A percentile compares a stretch with the other conserved stretches of the same genome.
These are phyloP conservation scores for Argyrosomus japonicus DNA, from an alignment of 2,113 vertebrate genomes.

Conservation along the genomic window DNA sequence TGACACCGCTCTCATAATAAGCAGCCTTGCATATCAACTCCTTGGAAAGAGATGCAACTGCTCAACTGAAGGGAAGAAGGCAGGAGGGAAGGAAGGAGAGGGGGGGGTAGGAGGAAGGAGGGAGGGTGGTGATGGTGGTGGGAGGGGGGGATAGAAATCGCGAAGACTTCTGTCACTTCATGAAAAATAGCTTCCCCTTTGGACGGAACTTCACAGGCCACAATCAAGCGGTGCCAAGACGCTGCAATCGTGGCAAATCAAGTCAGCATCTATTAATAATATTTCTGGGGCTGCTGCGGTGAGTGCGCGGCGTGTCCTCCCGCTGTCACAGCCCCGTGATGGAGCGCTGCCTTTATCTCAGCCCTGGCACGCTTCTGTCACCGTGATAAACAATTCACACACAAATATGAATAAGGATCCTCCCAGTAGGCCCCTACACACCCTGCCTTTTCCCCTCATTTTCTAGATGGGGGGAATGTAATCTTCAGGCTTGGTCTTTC, in stretches of 20 bases:
- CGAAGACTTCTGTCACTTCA: constrained; percentile 97
- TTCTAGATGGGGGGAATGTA: constrained; percentile 83
- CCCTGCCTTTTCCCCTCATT: constrained; percentile 77
- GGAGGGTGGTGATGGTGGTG: neutral
- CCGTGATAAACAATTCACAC: constrained; percentile 99
- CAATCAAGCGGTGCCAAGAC: constrained; percentile 93
- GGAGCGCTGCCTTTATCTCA: constrained; percentile 99
- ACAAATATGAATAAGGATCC: constrained; percentile 99
- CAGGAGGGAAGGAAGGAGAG: constrained; percentile 32
- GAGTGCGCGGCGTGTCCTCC: constrained; percentile 94
- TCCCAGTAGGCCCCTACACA: constrained; percentile 96
- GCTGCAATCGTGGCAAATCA: constrained; percentile 98
- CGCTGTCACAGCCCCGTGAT: constrained; percentile 98
- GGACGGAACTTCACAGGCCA: constrained; percentile 99
- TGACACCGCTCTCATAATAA: constrained; percentile 96
- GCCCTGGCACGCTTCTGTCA: constrained; percentile 99
- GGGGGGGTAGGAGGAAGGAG: neutral
- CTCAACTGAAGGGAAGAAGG: constrained; percentile 72
- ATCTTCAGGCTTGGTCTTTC: constrained; percentile 78
- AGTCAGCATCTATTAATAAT: constrained; percentile 99
- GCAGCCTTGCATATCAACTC: constrained; percentile 97
- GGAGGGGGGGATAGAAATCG: constrained; percentile 49
- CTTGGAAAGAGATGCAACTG: constrained; percentile 94
- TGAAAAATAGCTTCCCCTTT: constrained; percentile 99
- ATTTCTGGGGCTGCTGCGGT: constrained; percentile 97